Evolutionary conservation across 2,113 vertebrate genomes (phyloP).

Genomic region (Sporophila hypoxantha): DNA sequence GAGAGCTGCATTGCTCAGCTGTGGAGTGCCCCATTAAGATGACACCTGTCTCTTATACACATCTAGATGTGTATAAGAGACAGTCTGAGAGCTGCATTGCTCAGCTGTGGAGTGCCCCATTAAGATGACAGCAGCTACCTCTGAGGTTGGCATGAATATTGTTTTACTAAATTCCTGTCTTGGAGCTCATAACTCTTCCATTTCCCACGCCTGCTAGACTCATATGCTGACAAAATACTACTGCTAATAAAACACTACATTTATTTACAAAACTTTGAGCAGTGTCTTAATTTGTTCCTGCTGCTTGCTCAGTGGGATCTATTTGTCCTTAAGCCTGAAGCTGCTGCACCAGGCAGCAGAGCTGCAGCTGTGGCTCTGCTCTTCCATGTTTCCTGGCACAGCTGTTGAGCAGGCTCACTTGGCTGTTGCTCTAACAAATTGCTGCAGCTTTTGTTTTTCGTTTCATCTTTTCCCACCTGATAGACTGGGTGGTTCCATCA

Average conservation of each 20-base stretch:
- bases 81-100: neutral
- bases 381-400: neutral
- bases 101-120: fast-evolving
- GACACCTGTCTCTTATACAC: too few species aligned
- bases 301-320: neutral
- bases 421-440: neutral
- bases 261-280: neutral
- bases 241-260: neutral
- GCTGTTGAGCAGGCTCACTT: neutral
- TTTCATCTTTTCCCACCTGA: neutral
- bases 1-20: fast-evolving
- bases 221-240: neutral
- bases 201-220: neutral
- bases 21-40: fast-evolving
- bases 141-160: neutral
- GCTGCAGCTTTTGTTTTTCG: neutral
- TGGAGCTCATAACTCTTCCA: neutral
- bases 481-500: neutral
- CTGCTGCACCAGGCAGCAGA: fast-evolving
- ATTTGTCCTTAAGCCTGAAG: neutral
- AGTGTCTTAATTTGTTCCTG: neutral
- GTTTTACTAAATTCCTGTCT: neutral
- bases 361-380: neutral
- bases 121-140: neutral
- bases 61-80: too few species aligned